Evolutionary conservation across 2,888 invertebrate species (phyloP).

Genomic region (Euplagia quadripunctaria): DNA sequence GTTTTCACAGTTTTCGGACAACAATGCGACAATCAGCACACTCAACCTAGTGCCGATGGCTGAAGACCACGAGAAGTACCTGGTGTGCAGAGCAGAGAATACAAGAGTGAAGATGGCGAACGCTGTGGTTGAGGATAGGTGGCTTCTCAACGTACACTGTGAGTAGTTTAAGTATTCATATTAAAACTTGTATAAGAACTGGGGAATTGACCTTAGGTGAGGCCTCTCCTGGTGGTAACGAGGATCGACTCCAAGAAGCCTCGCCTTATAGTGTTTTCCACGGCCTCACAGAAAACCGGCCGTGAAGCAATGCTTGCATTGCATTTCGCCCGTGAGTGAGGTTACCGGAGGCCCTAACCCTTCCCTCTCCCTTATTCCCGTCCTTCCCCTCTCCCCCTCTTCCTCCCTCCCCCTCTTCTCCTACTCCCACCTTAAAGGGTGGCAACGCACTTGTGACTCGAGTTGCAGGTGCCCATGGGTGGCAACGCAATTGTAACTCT

Average conservation of each 20-base stretch:
- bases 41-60: slow-evolving; percentile 92
- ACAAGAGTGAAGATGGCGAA: slow-evolving; percentile 88
- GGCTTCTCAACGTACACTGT: slow-evolving; percentile 94
- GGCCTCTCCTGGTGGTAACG: not conserved
- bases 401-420: too few relatives aligned
- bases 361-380: too few relatives aligned
- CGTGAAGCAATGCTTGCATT: too few relatives aligned
- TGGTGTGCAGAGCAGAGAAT: slow-evolving; percentile 93
- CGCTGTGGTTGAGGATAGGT: slow-evolving; percentile 92
- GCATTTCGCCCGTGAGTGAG: too few relatives aligned
- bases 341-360: too few relatives aligned
- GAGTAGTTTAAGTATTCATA: slow-evolving; percentile 79
- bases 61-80: slow-evolving; percentile 92
- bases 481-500: too few relatives aligned
- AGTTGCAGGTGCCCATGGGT: too few relatives aligned
- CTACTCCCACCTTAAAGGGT: too few relatives aligned
- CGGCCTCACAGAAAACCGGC: too few relatives aligned
- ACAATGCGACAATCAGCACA: slow-evolving; percentile 92
- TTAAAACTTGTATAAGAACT: not conserved
- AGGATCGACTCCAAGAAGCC: not conserved
- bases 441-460: too few relatives aligned
- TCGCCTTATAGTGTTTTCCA: not conserved
- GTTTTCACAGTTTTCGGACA: slow-evolving; percentile 88
- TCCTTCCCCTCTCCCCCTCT: too few relatives aligned
- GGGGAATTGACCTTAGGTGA: not conserved